These are phyloP conservation scores for Caerostris extrusa DNA, from an alignment of 1,140 invertebrate species.

Conservation along the genomic window DNA sequence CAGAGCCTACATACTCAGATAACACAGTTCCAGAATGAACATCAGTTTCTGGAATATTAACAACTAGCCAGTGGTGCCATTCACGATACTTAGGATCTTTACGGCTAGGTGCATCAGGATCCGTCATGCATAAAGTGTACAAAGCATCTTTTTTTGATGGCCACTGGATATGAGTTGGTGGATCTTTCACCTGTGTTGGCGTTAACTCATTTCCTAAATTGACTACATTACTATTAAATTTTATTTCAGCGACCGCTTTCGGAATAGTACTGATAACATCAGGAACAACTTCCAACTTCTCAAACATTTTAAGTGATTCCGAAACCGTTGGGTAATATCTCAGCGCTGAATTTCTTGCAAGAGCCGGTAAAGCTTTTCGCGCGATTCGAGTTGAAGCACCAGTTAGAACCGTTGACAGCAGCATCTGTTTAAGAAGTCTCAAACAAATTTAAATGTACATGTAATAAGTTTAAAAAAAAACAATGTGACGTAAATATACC, in stretches of 20 bases:
- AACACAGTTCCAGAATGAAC: constrained; percentile 88
- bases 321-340: background rate
- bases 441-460: background rate
- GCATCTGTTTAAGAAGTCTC: background rate
- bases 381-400: background rate
- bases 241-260: constrained; percentile 80
- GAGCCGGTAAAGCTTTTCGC: background rate
- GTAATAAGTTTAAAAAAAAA: background rate
- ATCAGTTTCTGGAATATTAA: constrained; percentile 89
- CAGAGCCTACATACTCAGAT: constrained; percentile 91
- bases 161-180: constrained; percentile 83
- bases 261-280: constrained; percentile 23
- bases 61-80: constrained; percentile 96
- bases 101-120: constrained; percentile 94
- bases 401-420: background rate
- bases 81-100: constrained; percentile 89
- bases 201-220: constrained; percentile 87
- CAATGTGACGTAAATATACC: too few relatives aligned
- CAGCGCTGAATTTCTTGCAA: background rate
- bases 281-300: background rate
- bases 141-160: constrained; percentile 80
- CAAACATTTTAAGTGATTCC: background rate
- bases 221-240: constrained; percentile 83
- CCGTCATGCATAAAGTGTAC: constrained; percentile 92
- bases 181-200: constrained; percentile 82